Percentiles rank a stretch among this genome's conserved stretches.
phyloP scores from a whole-genome alignment of 2,888 invertebrate genomes.

The Xylota segnis region DNA sequence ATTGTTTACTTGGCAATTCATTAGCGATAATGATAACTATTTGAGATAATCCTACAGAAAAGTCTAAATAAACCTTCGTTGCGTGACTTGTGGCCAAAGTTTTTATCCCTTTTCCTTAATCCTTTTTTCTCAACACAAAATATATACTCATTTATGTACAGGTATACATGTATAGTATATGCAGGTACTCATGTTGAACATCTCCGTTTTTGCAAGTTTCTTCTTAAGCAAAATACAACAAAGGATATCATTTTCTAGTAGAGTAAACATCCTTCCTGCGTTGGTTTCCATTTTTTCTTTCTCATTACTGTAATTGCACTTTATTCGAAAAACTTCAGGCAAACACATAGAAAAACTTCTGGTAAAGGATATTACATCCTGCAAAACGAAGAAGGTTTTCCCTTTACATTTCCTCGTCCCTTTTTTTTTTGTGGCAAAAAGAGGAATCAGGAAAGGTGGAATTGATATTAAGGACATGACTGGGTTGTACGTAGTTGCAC shows the following conservation, averaged over 20 bases:
- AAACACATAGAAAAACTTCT: slow-evolving; percentile 18
- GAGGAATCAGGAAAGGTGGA: background rate
- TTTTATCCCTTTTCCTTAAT: too few relatives aligned
- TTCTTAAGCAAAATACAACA: background rate
- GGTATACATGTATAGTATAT: background rate
- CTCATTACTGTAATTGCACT: slow-evolving; percentile 55
- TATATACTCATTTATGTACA: too few relatives aligned
- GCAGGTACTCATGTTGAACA: background rate
- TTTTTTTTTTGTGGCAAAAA: background rate
- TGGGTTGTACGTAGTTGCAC: too few relatives aligned
- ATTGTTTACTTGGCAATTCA: too few relatives aligned
- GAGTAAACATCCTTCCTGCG: background rate
- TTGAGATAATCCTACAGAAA: too few relatives aligned
- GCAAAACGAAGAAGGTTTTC: slow-evolving; percentile 17
- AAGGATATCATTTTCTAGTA: background rate
- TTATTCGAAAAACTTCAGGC: slow-evolving; percentile 21
- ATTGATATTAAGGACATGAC: background rate
- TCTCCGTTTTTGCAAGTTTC: background rate
- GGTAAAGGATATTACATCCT: slow-evolving; percentile 25
- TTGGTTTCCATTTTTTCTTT: slow-evolving; percentile 1
- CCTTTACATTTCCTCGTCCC: background rate
- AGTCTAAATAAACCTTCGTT: too few relatives aligned
- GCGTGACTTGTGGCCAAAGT: too few relatives aligned
- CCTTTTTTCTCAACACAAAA: too few relatives aligned
- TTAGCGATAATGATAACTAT: too few relatives aligned